Evolutionary conservation across 2,113 vertebrate species (phyloP).

Genomic region (Apodemus sylvaticus): DNA sequence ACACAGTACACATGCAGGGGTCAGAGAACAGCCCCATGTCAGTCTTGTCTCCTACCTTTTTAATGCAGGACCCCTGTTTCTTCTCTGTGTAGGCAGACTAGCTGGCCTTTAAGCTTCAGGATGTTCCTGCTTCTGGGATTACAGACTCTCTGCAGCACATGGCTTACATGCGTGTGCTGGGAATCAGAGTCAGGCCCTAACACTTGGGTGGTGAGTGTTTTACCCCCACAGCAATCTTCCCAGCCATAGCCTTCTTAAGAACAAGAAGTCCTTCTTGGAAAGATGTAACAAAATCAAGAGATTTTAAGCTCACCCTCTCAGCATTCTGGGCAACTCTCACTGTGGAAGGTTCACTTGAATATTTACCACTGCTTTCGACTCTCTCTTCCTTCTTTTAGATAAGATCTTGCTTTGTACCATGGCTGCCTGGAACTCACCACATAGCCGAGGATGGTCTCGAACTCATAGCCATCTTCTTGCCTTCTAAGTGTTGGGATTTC

Average conservation of each 20-base stretch:
- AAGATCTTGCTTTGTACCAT: not conserved
- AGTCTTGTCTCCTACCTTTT: too few species aligned
- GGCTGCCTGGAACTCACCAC: not conserved
- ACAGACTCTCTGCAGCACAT: not conserved
- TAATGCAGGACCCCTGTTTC: not conserved
- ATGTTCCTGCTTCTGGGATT: not conserved
- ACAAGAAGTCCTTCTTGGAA: not conserved
- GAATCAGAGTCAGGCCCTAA: not conserved
- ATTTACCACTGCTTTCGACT: not conserved
- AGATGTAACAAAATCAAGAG: not conserved
- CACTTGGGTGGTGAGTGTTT: not conserved
- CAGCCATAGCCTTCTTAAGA: not conserved
- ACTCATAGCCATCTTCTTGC: too few species aligned
- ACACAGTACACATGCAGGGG: not conserved
- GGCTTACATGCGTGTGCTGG: not conserved
- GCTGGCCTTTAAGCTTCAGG: not conserved
- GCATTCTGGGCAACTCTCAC: not conserved
- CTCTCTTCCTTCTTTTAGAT: not conserved
- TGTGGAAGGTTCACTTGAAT: not conserved
- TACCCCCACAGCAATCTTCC: not conserved
- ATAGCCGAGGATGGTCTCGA: not conserved
- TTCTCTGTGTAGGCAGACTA: not conserved
- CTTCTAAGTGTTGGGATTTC: too few species aligned
- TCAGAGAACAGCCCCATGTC: too few species aligned
- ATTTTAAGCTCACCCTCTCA: not conserved